Percentiles rank a stretch among this genome's conserved stretches.
Conservation (phyloP, 1,140 invertebrate species). For the Drosophila willistoni region DNA sequence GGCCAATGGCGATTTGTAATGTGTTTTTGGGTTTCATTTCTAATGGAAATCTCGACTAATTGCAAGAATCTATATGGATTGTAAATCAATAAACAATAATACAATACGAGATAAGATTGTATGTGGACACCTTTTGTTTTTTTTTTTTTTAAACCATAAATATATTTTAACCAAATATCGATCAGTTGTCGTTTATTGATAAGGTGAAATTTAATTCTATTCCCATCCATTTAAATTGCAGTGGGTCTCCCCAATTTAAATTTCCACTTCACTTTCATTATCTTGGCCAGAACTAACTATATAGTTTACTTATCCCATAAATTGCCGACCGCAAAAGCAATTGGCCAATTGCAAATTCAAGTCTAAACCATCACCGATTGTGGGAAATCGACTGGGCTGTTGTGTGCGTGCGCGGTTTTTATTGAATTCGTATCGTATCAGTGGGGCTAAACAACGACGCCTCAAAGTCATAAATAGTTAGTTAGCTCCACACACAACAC, state of each 20-base stretch:
- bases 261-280: conserved; percentile 39
- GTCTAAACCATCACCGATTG: conserved; percentile 55
- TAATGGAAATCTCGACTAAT: conserved; percentile 21
- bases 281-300: conserved; percentile 30
- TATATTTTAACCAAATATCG: too few species aligned
- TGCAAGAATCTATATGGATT: conserved; percentile 35
- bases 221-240: neutral
- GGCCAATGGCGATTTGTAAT: conserved; percentile 17
- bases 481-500: neutral
- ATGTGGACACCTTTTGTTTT: neutral
- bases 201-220: too few species aligned
- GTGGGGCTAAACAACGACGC: conserved; percentile 10
- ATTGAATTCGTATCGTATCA: conserved; percentile 57
- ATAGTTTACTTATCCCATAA: conserved; percentile 52
- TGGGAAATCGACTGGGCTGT: conserved; percentile 69
- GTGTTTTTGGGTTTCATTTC: conserved; percentile 19
- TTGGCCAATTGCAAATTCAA: conserved; percentile 64
- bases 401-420: conserved; percentile 53
- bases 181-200: too few species aligned
- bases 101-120: conserved; percentile 20
- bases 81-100: conserved; percentile 31
- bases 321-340: conserved; percentile 52
- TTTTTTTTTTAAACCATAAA: neutral
- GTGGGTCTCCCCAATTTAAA: neutral
- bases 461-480: conserved; percentile 60